Conservation (phyloP, 1,140 invertebrate genomes). For the Bombus difficillimus region DNA sequence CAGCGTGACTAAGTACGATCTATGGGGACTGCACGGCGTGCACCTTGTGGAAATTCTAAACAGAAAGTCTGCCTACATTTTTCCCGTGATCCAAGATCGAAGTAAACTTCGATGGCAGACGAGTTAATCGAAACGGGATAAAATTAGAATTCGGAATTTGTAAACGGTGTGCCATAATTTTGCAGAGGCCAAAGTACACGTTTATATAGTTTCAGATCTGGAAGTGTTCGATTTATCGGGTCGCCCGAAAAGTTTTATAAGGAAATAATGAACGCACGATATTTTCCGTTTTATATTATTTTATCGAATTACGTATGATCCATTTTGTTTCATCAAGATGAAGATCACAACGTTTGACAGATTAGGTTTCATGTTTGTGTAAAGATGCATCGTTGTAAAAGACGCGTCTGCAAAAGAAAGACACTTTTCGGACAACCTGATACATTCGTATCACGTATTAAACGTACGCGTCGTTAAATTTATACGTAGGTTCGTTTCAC, state of each 20-base stretch:
- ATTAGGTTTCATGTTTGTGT: no score
- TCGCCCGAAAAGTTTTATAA: no score
- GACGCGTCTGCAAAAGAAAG: no score
- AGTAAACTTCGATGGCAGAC: no score
- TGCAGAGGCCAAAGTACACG: neutral
- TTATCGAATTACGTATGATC: no score
- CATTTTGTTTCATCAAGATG: no score
- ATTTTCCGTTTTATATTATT: no score
- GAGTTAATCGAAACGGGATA: neutral
- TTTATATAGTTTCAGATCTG: neutral
- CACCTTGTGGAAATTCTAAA: neutral
- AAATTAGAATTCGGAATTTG: neutral
- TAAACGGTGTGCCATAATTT: neutral
- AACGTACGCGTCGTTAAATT: neutral
- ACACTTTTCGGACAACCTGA: no score
- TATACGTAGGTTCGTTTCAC: neutral
- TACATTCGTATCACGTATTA: neutral
- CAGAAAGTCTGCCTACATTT: neutral
- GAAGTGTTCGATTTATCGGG: neutral
- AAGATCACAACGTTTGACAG: no score
- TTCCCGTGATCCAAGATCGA: neutral
- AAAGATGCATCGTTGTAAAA: no score
- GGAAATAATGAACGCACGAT: no score
- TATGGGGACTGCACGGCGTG: neutral
- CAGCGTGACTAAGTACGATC: conserved; percentile 31